Evolutionary conservation across 2,888 invertebrate species (phyloP).

Genomic region (Macaria liturata): DNA sequence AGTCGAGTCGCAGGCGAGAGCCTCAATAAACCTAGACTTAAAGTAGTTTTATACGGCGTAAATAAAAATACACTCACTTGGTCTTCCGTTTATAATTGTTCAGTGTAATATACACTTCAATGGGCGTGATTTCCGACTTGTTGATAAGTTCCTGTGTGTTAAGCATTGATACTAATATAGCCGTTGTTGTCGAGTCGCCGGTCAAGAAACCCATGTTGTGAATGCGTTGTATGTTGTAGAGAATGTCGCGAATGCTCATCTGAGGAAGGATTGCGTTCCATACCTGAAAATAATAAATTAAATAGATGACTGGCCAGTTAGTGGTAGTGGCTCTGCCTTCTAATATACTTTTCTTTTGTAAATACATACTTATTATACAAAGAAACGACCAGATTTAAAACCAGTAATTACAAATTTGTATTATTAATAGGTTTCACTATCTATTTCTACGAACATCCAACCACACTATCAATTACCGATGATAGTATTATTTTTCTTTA

Average conservation of each 20-base stretch:
- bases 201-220: conserved; percentile 85
- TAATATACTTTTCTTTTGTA: too few species aligned
- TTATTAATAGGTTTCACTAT: too few species aligned
- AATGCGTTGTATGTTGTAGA: conserved; percentile 83
- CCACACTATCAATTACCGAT: too few species aligned
- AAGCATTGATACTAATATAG: conserved; percentile 78
- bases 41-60: too few species aligned
- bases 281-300: conserved; percentile 65
- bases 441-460: too few species aligned
- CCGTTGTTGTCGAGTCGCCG: conserved; percentile 72
- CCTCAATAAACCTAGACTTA: conserved; percentile 52
- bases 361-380: too few species aligned
- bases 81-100: conserved; percentile 85
- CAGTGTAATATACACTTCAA: conserved; percentile 83
- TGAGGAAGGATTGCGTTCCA: conserved; percentile 84
- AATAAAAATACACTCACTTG: conserved; percentile 70
- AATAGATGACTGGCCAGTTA: too few species aligned
- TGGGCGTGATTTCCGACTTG: conserved; percentile 67
- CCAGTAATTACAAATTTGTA: too few species aligned
- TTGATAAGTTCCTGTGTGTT: conserved; percentile 71
- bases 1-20: conserved; percentile 76
- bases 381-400: too few species aligned
- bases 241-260: conserved; percentile 75
- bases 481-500: too few species aligned
- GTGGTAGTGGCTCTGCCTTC: too few species aligned